Conservation (phyloP, 2,797 vertebrate species). For the Gymnothorax javanicus region DNA sequence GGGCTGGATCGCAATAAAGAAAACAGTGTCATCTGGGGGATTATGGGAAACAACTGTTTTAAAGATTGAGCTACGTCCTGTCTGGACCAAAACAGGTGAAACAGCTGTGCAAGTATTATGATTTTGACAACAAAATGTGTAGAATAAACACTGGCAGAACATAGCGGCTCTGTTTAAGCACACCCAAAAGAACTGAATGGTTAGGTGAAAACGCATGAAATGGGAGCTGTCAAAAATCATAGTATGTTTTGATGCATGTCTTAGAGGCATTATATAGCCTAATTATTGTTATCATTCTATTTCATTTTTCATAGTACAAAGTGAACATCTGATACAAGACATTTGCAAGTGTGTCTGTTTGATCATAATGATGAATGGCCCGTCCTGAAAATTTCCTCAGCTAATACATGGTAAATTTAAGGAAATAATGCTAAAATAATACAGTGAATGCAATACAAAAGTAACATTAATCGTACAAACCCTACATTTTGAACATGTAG, state of each 20-base stretch:
- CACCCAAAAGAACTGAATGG: neutral
- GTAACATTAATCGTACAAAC: constrained; percentile 47
- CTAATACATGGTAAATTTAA: constrained; percentile 34
- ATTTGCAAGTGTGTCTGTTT: neutral
- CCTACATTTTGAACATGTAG: constrained; percentile 43
- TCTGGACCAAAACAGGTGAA: constrained; percentile 53
- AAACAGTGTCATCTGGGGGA: constrained; percentile 38
- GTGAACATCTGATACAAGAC: neutral
- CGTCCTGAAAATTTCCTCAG: neutral
- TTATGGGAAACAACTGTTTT: constrained; percentile 58
- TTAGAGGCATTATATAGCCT: neutral
- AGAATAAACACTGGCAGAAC: constrained; percentile 37
- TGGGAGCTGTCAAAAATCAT: neutral
- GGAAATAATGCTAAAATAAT: constrained; percentile 54
- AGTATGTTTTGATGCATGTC: neutral
- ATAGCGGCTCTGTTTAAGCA: neutral
- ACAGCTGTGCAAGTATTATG: constrained; percentile 61
- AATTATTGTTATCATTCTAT: neutral
- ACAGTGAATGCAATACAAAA: constrained; percentile 44
- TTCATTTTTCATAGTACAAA: constrained; percentile 3
- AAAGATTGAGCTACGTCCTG: constrained; percentile 54
- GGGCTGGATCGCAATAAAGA: neutral
- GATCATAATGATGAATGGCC: constrained; percentile 15
- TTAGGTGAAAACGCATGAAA: neutral
- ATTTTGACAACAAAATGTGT: constrained; percentile 58